Base-by-base conservation (phyloP, 2,797 vertebrate species). In the Odontamblyopus rebecca region DNA sequence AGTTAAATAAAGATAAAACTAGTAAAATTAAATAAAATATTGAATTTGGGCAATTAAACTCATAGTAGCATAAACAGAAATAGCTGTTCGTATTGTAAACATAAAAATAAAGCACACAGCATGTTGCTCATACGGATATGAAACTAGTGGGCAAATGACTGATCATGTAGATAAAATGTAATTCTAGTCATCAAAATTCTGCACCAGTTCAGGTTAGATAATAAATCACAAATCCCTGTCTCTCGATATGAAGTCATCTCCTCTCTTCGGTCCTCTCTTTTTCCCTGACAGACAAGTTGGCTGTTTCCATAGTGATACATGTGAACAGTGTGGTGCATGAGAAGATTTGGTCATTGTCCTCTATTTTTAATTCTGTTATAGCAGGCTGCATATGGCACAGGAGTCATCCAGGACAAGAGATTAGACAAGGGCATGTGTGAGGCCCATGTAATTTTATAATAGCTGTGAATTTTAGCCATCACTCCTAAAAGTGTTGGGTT, bases 251-350 rank as follows among this genome's bases (percentile, higher is more conserved):
- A 54, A 69, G 86, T 86, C 84, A 82, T 83, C 85, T 88, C 83
- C 78, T 82, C 73, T 76, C 35, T 53, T 68, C 71, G 68, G 69
- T 68, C 18, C 63, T 71, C 50, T 61, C 26, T 16, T 73, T 74
- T 74, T 56, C 57, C 56, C 70, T 71, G 77, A 79, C 78, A 27
- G 75, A 80, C 76, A 80, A 77, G 73, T 71, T 61, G 75, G 69
- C 84, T 77, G 87, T 92, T 90, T 86, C 89, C 82, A 85, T 89
- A 74, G 88, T 62, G 77, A 89, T 79, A 16, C 63, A 65, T 74
- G 69, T 73, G 48, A 3, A 74, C 63, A 41, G 72, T 62, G 16
- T 38, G 68, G 41, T 64, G 35, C 56, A 69, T 35, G 16, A 29
- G 26, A 26, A 78, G 60, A 80, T 56, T 77, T 62, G 11, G 38